Evolutionary conservation across 2,888 invertebrate species (phyloP).

Genomic region (Drosophila infuscata): DNA sequence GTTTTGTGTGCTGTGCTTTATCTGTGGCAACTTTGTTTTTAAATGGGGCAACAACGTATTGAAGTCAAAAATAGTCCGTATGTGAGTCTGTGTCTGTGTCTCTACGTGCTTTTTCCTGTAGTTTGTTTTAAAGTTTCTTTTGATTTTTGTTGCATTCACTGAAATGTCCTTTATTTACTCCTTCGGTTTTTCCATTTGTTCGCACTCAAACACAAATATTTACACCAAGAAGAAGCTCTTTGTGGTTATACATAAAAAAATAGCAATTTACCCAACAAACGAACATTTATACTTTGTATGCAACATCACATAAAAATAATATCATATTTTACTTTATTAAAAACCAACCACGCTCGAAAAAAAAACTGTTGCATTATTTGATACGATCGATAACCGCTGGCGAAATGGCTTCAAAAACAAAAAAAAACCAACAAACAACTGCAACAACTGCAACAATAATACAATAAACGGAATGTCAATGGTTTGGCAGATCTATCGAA

Average conservation of each 20-base stretch:
- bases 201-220: constrained; percentile 37
- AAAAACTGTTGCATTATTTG: constrained; percentile 46
- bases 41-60: constrained; percentile 25
- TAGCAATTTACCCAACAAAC: constrained; percentile 16
- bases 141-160: constrained; percentile 11
- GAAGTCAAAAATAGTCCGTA: constrained; percentile 22
- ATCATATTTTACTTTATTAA: constrained; percentile 35
- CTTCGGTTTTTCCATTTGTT: constrained; percentile 28
- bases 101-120: constrained; percentile 10
- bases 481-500: constrained; percentile 87
- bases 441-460: not conserved
- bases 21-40: constrained; percentile 43
- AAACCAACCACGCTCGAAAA: not conserved
- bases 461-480: constrained; percentile 17
- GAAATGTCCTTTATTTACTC: constrained; percentile 25
- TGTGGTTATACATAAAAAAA: constrained; percentile 35
- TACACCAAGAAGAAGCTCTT: constrained; percentile 26
- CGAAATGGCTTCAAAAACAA: constrained; percentile 22
- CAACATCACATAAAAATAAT: constrained; percentile 30
- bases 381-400: constrained; percentile 19
- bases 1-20: constrained; percentile 42
- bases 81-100: not conserved
- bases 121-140: constrained; percentile 44
- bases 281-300: constrained; percentile 6
- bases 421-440: not conserved